Evolutionary conservation across 1,140 invertebrate genomes (phyloP).

Genomic region (Vanessa tameamea): DNA sequence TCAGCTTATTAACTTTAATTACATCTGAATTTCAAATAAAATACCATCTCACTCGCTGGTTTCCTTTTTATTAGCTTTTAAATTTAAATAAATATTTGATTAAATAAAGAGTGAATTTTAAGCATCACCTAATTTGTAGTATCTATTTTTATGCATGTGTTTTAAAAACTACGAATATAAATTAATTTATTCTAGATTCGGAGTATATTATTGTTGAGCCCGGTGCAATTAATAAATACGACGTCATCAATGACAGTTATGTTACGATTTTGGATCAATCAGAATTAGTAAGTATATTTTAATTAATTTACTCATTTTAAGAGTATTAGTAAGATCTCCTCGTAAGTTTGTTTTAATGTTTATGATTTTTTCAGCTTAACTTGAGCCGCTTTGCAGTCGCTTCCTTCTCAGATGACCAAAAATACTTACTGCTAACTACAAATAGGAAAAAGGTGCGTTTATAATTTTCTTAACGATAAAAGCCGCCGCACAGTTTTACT

Average conservation of each 20-base stretch:
- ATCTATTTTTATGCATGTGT: too few species aligned
- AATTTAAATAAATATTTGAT: too few species aligned
- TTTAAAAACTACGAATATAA: too few species aligned
- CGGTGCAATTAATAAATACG: conserved; percentile 76
- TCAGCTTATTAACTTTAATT: too few species aligned
- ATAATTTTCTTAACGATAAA: background rate
- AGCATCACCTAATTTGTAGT: too few species aligned
- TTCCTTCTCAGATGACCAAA: conserved; percentile 56
- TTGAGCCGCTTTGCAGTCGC: conserved; percentile 45
- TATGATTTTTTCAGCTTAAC: conserved; percentile 41
- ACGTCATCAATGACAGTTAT: conserved; percentile 59
- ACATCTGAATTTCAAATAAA: too few species aligned
- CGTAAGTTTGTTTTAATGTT: background rate
- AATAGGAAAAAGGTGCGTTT: conserved; percentile 53
- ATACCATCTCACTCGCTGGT: too few species aligned
- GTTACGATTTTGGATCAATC: conserved; percentile 56
- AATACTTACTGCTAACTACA: conserved; percentile 52
- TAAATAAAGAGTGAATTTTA: too few species aligned
- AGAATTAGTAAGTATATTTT: conserved; percentile 69
- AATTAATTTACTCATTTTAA: too few species aligned
- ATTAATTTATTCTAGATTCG: conserved; percentile 57
- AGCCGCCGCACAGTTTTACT: too few species aligned
- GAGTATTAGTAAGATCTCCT: background rate
- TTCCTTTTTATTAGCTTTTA: too few species aligned
- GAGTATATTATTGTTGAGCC: conserved; percentile 77